phyloP scores from a whole-genome alignment of 2,888 invertebrate species.

The Sinohyriopsis cumingii region DNA sequence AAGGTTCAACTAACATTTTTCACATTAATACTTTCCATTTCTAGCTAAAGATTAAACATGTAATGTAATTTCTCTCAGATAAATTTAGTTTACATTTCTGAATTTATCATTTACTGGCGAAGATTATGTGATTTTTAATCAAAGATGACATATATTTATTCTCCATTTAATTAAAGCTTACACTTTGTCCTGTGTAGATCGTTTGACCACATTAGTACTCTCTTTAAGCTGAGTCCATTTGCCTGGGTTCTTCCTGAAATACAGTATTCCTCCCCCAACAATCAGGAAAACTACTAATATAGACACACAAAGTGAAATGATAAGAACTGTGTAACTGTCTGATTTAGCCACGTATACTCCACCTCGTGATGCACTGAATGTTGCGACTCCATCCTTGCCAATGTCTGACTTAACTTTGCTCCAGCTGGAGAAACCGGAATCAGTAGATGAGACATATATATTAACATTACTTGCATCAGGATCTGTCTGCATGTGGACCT shows the following conservation, averaged over 20 bases:
- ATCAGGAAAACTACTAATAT: slow-evolving; percentile 50
- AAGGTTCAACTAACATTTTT: too few species aligned
- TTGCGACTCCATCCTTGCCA: slow-evolving; percentile 43
- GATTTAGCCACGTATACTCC: slow-evolving; percentile 63
- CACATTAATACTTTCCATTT: too few species aligned
- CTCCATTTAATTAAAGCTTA: too few species aligned
- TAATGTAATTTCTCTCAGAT: too few species aligned
- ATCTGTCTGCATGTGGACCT: slow-evolving; percentile 42
- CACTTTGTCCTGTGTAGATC: too few species aligned
- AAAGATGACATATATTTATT: too few species aligned
- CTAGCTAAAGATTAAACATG: too few species aligned
- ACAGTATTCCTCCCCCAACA: slow-evolving; percentile 48
- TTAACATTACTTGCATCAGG: slow-evolving; percentile 35
- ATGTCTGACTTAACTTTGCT: slow-evolving; percentile 52
- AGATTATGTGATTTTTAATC: too few species aligned
- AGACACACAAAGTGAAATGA: slow-evolving; percentile 57
- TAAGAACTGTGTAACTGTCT: slow-evolving; percentile 48
- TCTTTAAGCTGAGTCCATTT: slow-evolving; percentile 47
- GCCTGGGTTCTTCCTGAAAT: slow-evolving; percentile 57
- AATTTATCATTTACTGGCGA: too few species aligned
- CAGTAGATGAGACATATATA: slow-evolving; percentile 50
- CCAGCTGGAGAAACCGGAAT: slow-evolving; percentile 53
- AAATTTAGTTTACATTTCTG: too few species aligned
- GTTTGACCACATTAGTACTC: too few species aligned
- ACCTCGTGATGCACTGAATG: slow-evolving; percentile 50